Evolutionary conservation across 53 echinoderm and acorn worm genomes (phyloP), one percentile per base, ranked within the genome.

Genomic region (Arbacia lixula): DNA sequence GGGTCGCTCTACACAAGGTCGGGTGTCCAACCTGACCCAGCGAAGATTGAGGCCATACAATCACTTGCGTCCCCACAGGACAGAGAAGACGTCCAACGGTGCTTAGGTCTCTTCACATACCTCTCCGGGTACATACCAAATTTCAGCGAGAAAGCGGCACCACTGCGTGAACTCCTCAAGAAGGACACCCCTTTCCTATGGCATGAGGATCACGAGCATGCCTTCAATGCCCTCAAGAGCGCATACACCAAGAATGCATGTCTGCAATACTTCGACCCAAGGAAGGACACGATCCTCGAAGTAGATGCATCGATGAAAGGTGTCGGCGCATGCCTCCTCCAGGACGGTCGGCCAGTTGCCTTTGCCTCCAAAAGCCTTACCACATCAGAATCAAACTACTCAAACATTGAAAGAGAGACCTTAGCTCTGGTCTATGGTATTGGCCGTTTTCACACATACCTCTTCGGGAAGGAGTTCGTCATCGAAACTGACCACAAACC

Each of bases 401-500:
- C 86, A 1, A 92, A 89, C 71, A 93, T 93, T 14, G 89, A 92
- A 38, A 53, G 93, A 14, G 89, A 91, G 32, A 82, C 71, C 3
- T 36, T 90, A 21, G 86, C 83, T 12, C 68, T 89, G 22, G 80
- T 89, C 1, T 82, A 71, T 83, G 91, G 86, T 10, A 79, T 91
- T 38, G 87, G 4, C 65, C 42, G 87, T 53, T 87, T 91, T 27
- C 87, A 91, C 34, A 90, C 90, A 0, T 91, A 38, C 73, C 91
- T 90, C 0, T 88, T 85, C 19, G 78, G 87, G 22, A 76, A 84
- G 60, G 71, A 89, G 21, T 89, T 89, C 77, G 76, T 22, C 1
- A 83, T 89, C 12, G 17, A 83, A 61, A 85, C 86, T 3, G 78
- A 89, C 74, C 92, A 92, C 84, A 92, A 86, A 35, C 89, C 92